Evolutionary conservation across 2,888 invertebrate species (phyloP), one percentile per base, ranked within the genome.

Genomic region (Amiota mariae): DNA sequence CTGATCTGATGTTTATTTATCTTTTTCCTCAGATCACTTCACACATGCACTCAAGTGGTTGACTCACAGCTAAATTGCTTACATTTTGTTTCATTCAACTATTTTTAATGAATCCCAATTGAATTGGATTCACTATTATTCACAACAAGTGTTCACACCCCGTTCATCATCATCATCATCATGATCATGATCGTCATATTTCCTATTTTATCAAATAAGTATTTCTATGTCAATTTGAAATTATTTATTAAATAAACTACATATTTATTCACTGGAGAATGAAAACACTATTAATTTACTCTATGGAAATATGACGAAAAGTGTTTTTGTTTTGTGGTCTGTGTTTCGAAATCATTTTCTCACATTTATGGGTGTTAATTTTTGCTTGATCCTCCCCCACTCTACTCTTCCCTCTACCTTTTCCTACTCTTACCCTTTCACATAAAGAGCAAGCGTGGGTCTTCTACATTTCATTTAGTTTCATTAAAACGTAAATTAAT

Each of bases 401-500:
- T 36, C 6, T 11, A 2, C 78, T 78, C 77, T 78, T 72, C 73
- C 70, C 36, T 72, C 68, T 75, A 59, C 70, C 71, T 70, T n/a
- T 46, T 13, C 18, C 4, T 48, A 63, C 57, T n/a, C n/a, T n/a
- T 73, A 63, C 75, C 74, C 74, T 73, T 72, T 78, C 76, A 78
- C 73, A 75, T 71, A 74, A 54, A 76, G 71, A 63, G 75, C 64
- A 3, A n/a, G n/a, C n/a, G 79, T 78, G 82, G 78, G 84, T 84
- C 84, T 84, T 59, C 59, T 11, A 18, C 59, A 59, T 59, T 59
- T 15, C 59, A 85, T 84, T 82, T 79, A 11, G 59, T n/a, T 51
- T 51, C n/a, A n/a, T 51, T n/a, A 59, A 18, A 59, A 83, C 80
- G 84, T 82, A 81, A 72, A 75, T 77, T 77, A 75, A 83, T 85